Evolutionary conservation across 2,888 invertebrate genomes (phyloP), one percentile per base, ranked within the genome.

Genomic region (Crioceris asparagi): DNA sequence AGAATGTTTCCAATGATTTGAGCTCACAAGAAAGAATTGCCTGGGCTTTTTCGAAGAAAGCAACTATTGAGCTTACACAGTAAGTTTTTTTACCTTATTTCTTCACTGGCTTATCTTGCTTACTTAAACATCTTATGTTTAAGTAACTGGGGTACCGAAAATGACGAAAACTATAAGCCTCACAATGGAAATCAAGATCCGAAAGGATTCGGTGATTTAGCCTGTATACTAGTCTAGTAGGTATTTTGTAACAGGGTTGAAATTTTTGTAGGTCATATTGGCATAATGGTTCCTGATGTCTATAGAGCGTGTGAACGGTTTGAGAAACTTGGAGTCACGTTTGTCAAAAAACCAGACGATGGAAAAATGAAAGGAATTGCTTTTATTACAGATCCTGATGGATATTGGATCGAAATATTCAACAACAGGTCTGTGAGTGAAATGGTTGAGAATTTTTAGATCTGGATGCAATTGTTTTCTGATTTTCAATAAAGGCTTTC

Each of bases 61-160:
- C 86, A 2, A 90, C 91, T 0, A 60, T 94, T 50, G 93, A 94
- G 64, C 68, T 94, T 27, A 94, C 94, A 5, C 90, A 94, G 93
- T 93, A 66, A 73, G 81, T 65, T 43, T 39, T 8, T 23, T 23
- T 19, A 29, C 11, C 25, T 17, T 15, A 29, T 18, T 34, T 11
- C 11, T 34, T 30, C n/a, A n/a, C n/a, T n/a, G n/a, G n/a, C n/a
- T 5, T 2, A 10, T 14, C 15, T 6, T 4, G 15, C 12, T 14
- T 27, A 25, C 35, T 35, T 37, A 23, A 27, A 29, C 29, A n/a
- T 5, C 15, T 8, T 35, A 44, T 44, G 49, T 75, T 75, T 15
- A 65, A 93, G 92, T 60, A 94, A 94, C 61, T 94, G 93, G 92
- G 94, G 94, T 12, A 86, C 90, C 1, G 94, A 94, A 66, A 77